Evolutionary conservation across 2,797 vertebrate genomes (phyloP).

Genomic region (Neostethus bicornis): DNA sequence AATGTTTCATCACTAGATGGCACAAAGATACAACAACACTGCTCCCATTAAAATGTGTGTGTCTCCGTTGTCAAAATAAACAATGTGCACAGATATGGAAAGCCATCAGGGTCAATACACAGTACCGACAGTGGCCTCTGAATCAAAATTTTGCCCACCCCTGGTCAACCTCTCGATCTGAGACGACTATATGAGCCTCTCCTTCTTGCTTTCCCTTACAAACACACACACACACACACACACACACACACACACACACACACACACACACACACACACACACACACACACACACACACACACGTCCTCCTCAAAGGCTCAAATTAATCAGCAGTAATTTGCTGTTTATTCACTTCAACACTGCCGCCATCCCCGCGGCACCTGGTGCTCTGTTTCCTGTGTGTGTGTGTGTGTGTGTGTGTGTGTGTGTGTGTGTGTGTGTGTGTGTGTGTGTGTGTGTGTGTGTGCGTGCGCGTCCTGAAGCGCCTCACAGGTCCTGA

Average conservation of each 20-base stretch:
- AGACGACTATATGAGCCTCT: too few species aligned
- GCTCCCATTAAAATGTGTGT: too few species aligned
- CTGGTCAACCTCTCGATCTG: too few species aligned
- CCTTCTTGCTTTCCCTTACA: constrained; percentile 4
- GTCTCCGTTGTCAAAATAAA: too few species aligned
- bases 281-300: background rate
- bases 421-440: constrained; percentile 15
- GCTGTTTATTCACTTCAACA: constrained; percentile 35
- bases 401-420: constrained; percentile 7
- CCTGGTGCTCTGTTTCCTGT: constrained; percentile 2
- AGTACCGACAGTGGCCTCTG: too few species aligned
- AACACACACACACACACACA: constrained; percentile 12
- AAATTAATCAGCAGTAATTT: constrained; percentile 44
- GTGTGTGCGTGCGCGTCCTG: constrained; percentile 15
- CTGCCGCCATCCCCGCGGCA: constrained; percentile 12
- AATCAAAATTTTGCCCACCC: too few species aligned
- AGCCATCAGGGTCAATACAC: too few species aligned
- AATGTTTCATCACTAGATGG: too few species aligned
- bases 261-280: constrained; percentile 24
- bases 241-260: constrained; percentile 26
- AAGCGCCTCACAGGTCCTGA: constrained; percentile 56
- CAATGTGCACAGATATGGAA: too few species aligned
- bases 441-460: constrained; percentile 12
- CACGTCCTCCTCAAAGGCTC: constrained; percentile 18
- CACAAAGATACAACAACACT: too few species aligned